phyloP scores from a whole-genome alignment of 2,797 vertebrate genomes.

The Liasis olivaceus region DNA sequence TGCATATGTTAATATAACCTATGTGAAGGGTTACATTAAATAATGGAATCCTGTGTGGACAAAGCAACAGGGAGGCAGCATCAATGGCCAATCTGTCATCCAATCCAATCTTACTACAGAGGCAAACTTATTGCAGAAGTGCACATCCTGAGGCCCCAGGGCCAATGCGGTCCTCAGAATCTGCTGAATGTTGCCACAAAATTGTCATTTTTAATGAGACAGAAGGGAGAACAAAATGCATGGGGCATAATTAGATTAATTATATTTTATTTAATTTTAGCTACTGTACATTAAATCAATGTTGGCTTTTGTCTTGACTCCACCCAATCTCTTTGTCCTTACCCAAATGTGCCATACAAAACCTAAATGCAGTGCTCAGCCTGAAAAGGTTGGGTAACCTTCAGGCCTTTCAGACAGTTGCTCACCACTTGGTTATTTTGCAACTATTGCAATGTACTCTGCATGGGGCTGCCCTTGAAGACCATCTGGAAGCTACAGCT shows the following conservation, averaged over 20 bases:
- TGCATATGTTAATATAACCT: neutral
- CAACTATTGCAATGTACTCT: neutral
- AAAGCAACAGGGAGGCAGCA: neutral
- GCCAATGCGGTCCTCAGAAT: neutral
- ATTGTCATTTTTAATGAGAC: neutral
- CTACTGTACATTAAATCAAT: neutral
- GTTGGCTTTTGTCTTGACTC: neutral
- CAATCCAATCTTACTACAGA: neutral
- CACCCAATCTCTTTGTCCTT: neutral
- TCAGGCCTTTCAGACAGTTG: neutral
- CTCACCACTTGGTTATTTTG: neutral
- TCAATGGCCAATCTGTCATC: neutral
- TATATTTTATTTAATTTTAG: neutral
- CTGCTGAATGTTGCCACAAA: neutral
- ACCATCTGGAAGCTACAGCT: neutral
- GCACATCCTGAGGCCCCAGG: neutral
- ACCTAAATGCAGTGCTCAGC: neutral
- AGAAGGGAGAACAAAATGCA: neutral
- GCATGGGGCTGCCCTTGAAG: neutral
- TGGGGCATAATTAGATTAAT: neutral
- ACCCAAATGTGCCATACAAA: neutral
- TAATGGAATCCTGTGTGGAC: neutral
- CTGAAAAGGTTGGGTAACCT: neutral
- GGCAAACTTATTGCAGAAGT: neutral
- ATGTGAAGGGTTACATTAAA: neutral